Base-by-base conservation (phyloP, 2,113 vertebrate species). In the Gobius niger region DNA sequence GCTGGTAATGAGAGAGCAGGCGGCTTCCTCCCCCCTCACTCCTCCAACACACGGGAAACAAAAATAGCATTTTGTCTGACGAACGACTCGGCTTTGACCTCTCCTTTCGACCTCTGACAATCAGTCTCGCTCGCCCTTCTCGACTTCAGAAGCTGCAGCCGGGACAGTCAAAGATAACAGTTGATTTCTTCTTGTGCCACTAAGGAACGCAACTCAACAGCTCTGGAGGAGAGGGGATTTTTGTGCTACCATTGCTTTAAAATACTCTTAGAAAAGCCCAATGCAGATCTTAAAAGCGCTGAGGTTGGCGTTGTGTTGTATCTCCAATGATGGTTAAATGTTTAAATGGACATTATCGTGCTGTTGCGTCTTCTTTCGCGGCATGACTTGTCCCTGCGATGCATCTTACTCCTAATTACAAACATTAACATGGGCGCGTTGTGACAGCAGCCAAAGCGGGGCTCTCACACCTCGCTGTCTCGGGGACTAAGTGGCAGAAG, bases 91-190 rank as follows among this genome's bases (percentile, higher is more conserved):
- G 89, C 88, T 92, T 92, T 96, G 95, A 97, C 96, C 96, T 96
- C 93, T 91, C 93, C 94, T 95, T 93, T 94, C 94, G 94, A 99
- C 96, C 96, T 94, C 94, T 96, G 95, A 93, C 94, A 94, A 98
- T 97, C 95, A 95, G 95, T 95, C 95, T 94, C 91, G 94, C 89
- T 92, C 89, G 89, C 92, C 91, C 92, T 95, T 94, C 94, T 90
- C 90, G 91, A 90, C 93, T 95, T 96, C 94, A 93, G 88, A 72
- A 76, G 74, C 79, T 11, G 7, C 67, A 63, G 67, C 76, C 49
- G 69, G 83, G 85, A 83, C 80, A 87, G 87, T 81, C 86, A 80
- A 73, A 90, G 87, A 90, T 88, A 93, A 94, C 93, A 93, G 92
- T 82, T 87, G 90, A 90, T 94, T 94, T 94, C 93, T 93, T 82